These are phyloP conservation scores for Nixonia krombeini DNA, from an alignment of 1,140 invertebrate species.

Conservation along the genomic window DNA sequence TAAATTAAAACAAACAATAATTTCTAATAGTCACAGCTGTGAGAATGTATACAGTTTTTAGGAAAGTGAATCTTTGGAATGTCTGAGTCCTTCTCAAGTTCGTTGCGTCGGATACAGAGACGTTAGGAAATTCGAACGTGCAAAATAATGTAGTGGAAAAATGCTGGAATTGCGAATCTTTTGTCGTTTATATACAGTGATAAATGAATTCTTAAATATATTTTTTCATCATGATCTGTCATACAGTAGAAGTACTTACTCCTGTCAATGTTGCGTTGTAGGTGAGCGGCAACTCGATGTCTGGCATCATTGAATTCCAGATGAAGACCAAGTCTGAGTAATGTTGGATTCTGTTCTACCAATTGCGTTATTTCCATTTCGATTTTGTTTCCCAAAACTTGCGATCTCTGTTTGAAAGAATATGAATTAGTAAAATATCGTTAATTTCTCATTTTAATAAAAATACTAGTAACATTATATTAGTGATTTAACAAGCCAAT, in stretches of 20 bases:
- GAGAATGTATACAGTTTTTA: too few relatives aligned
- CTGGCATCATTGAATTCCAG: conserved; percentile 97
- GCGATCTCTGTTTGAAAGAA: conserved; percentile 80
- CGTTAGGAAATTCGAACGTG: conserved; percentile 19
- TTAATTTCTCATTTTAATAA: neutral
- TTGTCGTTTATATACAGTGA: too few relatives aligned
- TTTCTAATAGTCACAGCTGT: neutral
- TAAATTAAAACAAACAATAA: too few relatives aligned
- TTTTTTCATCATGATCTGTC: neutral
- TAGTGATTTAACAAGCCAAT: too few relatives aligned
- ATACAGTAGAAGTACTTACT: conserved; percentile 79
- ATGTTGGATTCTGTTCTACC: conserved; percentile 92
- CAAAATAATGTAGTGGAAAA: neutral
- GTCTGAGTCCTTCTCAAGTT: conserved; percentile 1
- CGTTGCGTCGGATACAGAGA: conserved; percentile 35
- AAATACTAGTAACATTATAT: too few relatives aligned
- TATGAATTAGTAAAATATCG: neutral
- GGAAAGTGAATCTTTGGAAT: too few relatives aligned
- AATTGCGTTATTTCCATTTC: conserved; percentile 97
- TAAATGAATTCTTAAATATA: neutral
- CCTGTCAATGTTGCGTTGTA: conserved; percentile 97
- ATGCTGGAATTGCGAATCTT: neutral
- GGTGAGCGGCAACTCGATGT: conserved; percentile 90
- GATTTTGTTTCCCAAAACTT: conserved; percentile 95
- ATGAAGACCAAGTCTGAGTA: conserved; percentile 92